Base-by-base conservation (phyloP, 92 coral and sea anemone genomes). In the Epizoanthus stellaris region DNA sequence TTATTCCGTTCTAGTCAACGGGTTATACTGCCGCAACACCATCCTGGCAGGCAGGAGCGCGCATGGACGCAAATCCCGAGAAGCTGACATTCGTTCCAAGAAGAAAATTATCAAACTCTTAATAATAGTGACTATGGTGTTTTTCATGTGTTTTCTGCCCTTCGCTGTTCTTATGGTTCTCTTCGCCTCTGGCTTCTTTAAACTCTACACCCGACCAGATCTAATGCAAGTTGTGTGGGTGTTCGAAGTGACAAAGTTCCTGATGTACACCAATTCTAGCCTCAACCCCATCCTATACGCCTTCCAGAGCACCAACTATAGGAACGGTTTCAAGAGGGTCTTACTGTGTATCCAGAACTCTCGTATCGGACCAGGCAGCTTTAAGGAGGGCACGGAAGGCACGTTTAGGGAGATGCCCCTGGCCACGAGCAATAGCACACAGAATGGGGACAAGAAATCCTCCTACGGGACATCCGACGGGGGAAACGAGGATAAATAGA, bases 251-350 rank as follows among this genome's bases (percentile, higher is more conserved):
- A 82, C 88, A 57, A 89, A 89, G 60, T 94, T 89, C 14, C 70
- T 94, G 54, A 85, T 85, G 66, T 88, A 91, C 65, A 81, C 88
- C 1, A 92, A 87, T 59, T 91, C 92, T 15, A 72, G 90, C 16
- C 84, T 91, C 25, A 94, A 94, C 77, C 98, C 98, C 5, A 88
- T 94, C 12, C 88, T 94, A 19, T 94, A 94, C 70, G 85, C 93
- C 6, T 86, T 91, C 40, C 95, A 91, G 62, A 94, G 98, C 84
- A 87, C 92, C 11, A 87, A 88, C 86, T 94, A 94, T 57, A 83
- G 93, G 15, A 85, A 83, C 10, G 91, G 93, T 20, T 89, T 87
- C 67, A 81, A 60, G 47, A 67, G 82, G 62, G 40, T 80, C 30
- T 60, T 86, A 40, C 49, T 63, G 13, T 86, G 89, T 19, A 15